Evolutionary conservation across 1,140 invertebrate genomes (phyloP).

Genomic region (Achatina immaculata): DNA sequence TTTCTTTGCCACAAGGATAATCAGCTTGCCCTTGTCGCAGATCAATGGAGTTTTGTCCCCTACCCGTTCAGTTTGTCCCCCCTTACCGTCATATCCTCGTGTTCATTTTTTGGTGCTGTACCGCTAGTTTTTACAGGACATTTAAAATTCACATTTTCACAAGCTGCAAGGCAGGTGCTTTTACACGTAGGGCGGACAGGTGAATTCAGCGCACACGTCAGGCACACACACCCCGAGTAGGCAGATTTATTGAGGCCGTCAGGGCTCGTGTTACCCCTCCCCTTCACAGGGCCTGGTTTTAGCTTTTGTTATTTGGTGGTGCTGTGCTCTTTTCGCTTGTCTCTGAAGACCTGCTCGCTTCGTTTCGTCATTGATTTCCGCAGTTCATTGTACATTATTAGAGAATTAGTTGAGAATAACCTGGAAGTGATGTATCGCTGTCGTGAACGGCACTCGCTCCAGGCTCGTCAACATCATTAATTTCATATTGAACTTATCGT

Average conservation of each 20-base stretch:
- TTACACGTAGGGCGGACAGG: constrained; percentile 28
- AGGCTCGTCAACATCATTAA: too few species aligned
- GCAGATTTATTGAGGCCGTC: constrained; percentile 34
- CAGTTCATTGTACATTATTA: not conserved
- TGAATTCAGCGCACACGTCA: constrained; percentile 27
- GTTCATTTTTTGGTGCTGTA: not conserved
- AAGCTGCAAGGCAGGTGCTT: constrained; percentile 32
- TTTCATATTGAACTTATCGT: too few species aligned
- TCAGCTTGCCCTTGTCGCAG: not conserved
- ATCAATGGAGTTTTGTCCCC: not conserved
- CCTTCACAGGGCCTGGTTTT: not conserved
- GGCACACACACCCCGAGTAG: constrained; percentile 16
- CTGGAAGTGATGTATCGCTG: too few species aligned
- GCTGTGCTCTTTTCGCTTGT: not conserved
- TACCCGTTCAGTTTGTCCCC: not conserved
- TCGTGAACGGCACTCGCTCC: too few species aligned
- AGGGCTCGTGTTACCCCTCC: constrained; percentile 27
- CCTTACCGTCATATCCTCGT: not conserved
- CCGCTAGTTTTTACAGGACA: constrained; percentile 1
- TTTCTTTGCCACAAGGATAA: constrained; percentile 11
- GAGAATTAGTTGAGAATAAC: too few species aligned
- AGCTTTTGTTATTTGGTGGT: constrained; percentile 14
- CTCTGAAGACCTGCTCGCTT: not conserved
- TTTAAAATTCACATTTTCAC: constrained; percentile 35
- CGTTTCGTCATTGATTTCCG: not conserved